Evolutionary conservation across 2,888 invertebrate species (phyloP), one percentile per base, ranked within the genome.

Genomic region (Itoplectis maculator): DNA sequence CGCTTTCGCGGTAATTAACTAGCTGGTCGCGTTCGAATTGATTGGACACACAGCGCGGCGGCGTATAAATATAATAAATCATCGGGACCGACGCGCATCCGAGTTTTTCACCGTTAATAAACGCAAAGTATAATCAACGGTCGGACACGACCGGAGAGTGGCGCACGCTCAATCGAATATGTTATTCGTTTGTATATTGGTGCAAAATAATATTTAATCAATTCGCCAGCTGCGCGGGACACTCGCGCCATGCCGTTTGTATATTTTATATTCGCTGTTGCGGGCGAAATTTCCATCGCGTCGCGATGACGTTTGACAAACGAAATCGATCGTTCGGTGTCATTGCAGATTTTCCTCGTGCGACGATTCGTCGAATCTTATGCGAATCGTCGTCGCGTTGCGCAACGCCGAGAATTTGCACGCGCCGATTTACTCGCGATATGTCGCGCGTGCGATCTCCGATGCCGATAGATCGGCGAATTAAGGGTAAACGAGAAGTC

Each of bases 401-500:
- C 69, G 78, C 79, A 80, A 82, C 70, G 51, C 73, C 29, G 29
- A 29, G n/a, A 68, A n/a, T 68, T 80, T 78, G 80, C 77, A 69
- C 81, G 75, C 79, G 63, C 75, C 70, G 56, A 84, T 84, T 79
- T 84, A 79, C 82, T 81, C 69, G 77, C 77, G 77, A 77, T 79
- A 75, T 69, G 20, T 20, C 35, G 35, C 59, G 51, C 61, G 61
- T 61, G 61, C 61, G 18, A 61, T 11, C n/a, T n/a, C 5, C 37
- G 11, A 84, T 84, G 77, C n/a, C 79, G 85, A 40, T 77, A 61
- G 72, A 76, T 47, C 79, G 61, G 75, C 82, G 72, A 82, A 82
- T 82, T 82, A 82, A 82, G 82, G 82, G 79, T 79, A 82, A 82
- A 82, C 79, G 82, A 82, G 79, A 82, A 82, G 79, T 79, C 79